Percentiles rank a stretch among this genome's conserved stretches.
Conservation (phyloP, 2,888 invertebrate genomes). For the Tetragonula carbonaria region DNA sequence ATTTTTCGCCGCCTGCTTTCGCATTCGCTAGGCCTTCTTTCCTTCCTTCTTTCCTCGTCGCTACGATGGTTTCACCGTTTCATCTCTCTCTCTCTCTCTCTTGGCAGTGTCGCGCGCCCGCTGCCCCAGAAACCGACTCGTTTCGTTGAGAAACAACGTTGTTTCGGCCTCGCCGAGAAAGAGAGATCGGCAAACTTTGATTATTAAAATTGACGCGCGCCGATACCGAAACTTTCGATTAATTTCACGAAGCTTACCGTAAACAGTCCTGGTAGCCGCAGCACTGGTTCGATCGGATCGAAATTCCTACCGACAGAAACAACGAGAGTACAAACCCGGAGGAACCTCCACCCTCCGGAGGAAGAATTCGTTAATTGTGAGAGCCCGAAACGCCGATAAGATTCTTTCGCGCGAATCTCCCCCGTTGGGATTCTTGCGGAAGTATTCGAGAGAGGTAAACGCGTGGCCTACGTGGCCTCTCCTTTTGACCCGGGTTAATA, state of each 20-base stretch:
- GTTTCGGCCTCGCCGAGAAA: too few species aligned
- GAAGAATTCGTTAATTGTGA: slow-evolving; percentile 24
- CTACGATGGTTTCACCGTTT: slow-evolving; percentile 1
- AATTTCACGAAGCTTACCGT: background rate
- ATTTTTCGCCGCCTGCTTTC: slow-evolving; percentile 50
- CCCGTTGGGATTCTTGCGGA: slow-evolving; percentile 17
- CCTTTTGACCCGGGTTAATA: slow-evolving; percentile 35
- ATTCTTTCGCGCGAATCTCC: slow-evolving; percentile 17
- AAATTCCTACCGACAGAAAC: background rate
- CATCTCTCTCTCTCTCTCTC: background rate
- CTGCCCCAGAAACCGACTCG: slow-evolving; percentile 59
- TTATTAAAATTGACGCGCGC: too few species aligned
- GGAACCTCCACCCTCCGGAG: too few species aligned
- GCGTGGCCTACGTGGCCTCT: background rate
- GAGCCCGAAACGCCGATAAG: background rate
- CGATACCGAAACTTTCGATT: background rate
- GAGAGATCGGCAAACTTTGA: too few species aligned
- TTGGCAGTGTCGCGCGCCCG: slow-evolving; percentile 10
- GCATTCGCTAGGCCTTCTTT: too few species aligned
- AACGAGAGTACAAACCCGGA: background rate
- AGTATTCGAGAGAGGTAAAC: slow-evolving; percentile 18
- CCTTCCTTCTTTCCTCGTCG: background rate
- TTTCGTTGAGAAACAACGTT: slow-evolving; percentile 31
- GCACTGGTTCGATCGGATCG: background rate
- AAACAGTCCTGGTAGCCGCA: background rate